Percentiles rank a stretch among this genome's conserved stretches.
These are phyloP conservation scores for Dyspetes luteomarginatus DNA, from an alignment of 2,888 invertebrate genomes.

Conservation along the genomic window DNA sequence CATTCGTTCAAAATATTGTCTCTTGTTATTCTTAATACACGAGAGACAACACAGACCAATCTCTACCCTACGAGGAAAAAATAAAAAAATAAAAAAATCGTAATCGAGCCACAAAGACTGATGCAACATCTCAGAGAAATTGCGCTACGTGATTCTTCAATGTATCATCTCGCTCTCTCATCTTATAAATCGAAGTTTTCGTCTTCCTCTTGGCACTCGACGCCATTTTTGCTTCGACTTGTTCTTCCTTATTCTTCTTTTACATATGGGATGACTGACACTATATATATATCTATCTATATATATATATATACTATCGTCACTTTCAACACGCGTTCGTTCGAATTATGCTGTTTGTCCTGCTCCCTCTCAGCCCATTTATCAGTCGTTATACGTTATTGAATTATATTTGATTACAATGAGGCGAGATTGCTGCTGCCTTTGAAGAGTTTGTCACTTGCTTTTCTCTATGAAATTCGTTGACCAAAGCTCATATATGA, in stretches of 20 bases:
- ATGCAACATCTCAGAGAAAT: constrained; percentile 50
- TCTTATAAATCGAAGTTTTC: constrained; percentile 21
- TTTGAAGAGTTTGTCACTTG: constrained; percentile 48
- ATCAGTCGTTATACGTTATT: constrained; percentile 73
- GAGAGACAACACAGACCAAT: constrained; percentile 39
- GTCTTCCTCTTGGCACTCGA: neutral
- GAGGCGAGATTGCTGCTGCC: constrained; percentile 71
- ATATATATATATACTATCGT: neutral
- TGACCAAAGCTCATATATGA: too few relatives aligned
- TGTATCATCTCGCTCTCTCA: constrained; percentile 15
- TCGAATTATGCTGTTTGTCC: constrained; percentile 71
- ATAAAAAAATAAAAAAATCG: constrained; percentile 9
- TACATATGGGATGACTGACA: too few relatives aligned
- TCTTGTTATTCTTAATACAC: neutral
- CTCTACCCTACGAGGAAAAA: constrained; percentile 50
- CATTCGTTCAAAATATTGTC: neutral
- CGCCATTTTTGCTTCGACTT: constrained; percentile 1
- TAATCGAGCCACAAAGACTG: constrained; percentile 39
- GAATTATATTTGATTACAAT: constrained; percentile 76
- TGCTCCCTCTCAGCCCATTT: neutral
- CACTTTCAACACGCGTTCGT: constrained; percentile 53
- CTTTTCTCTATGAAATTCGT: constrained; percentile 34
- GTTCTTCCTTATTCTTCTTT: constrained; percentile 20
- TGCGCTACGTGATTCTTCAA: constrained; percentile 36
- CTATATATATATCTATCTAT: too few relatives aligned